Conservation (phyloP, 2,113 vertebrate genomes). For the Pachycephala philippinensis region DNA sequence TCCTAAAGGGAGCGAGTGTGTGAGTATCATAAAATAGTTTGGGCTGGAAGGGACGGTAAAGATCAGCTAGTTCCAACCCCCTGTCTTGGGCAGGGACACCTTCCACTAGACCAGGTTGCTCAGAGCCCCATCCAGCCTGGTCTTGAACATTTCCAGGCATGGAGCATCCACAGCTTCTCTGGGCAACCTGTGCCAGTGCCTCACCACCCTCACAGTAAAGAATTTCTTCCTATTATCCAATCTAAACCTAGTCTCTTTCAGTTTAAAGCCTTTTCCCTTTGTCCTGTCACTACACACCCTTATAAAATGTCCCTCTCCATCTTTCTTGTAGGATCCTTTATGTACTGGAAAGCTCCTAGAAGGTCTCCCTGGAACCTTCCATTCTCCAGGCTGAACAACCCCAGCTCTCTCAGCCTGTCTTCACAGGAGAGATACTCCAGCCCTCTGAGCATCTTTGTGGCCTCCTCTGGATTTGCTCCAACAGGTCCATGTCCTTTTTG, state of each 20-base stretch:
- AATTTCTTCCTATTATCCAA: background rate
- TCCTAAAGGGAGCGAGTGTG: background rate
- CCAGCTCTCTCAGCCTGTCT: background rate
- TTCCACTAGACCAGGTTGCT: background rate
- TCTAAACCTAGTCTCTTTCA: background rate
- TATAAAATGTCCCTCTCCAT: background rate
- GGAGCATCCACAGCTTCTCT: background rate
- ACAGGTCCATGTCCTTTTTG: background rate
- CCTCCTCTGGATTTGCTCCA: background rate
- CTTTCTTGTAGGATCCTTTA: background rate
- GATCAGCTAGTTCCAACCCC: background rate
- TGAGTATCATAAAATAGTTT: background rate
- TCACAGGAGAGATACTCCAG: background rate
- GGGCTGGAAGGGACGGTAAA: background rate
- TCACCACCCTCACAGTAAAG: fast-evolving
- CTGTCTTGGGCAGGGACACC: background rate
- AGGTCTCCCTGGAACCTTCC: background rate
- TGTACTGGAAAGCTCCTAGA: background rate
- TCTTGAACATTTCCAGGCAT: background rate
- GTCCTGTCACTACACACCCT: background rate
- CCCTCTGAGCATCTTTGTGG: background rate
- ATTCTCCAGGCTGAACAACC: background rate
- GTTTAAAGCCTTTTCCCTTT: background rate
- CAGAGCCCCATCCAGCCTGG: fast-evolving
- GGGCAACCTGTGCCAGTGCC: fast-evolving